Evolutionary conservation across 2,113 vertebrate species (phyloP), one percentile per base, ranked within the genome.

Genomic region (Apus apus): DNA sequence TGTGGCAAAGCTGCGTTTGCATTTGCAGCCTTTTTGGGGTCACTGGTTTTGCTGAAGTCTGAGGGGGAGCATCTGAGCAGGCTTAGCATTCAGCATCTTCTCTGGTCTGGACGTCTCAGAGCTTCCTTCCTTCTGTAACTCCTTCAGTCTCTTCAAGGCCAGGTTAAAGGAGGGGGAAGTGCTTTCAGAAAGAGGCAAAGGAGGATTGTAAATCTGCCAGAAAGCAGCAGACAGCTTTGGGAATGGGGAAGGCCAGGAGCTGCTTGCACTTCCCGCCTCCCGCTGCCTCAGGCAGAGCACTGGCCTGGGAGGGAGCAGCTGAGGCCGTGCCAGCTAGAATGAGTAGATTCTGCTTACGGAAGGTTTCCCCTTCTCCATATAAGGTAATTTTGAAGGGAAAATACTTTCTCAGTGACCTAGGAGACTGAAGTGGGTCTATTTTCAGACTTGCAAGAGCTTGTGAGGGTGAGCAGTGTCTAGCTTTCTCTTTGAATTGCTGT

Each of bases 341-440:
- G 57, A 82, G 79, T 32, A 9, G 25, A 48, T 73, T 58, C 56
- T 82, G 60, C 84, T 90, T 62, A 81, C 23, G 2, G 29, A 90
- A 89, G 77, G 60, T 65, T 93, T 95, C 25, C 90, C 51, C 68
- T 87, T 93, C 84, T 91, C 95, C 93, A 67, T 92, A 95, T 91
- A 94, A 96, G 95, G 83, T 65, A 3, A 89, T 96, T 95, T 87
- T 64, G 84, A 89, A 95, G 10, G 40, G 25, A 94, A 93, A 89
- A 54, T 91, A 80, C 60, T 95, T 95, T 67, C 71, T 75, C 91
- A 89, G 85, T 9, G 79, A 34, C 56, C 89, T 51, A 11, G 30
- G 45, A 94, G 48, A 34, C 61, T 60, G 78, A 74, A 62, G 13
- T 22, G 38, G 26, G 43, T 53, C 15, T 96, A 61, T 96, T 97